A percentile compares a stretch with the other conserved stretches of the same genome.
phyloP scores from a whole-genome alignment of 1,140 invertebrate species.

The Chelonus insularis region DNA sequence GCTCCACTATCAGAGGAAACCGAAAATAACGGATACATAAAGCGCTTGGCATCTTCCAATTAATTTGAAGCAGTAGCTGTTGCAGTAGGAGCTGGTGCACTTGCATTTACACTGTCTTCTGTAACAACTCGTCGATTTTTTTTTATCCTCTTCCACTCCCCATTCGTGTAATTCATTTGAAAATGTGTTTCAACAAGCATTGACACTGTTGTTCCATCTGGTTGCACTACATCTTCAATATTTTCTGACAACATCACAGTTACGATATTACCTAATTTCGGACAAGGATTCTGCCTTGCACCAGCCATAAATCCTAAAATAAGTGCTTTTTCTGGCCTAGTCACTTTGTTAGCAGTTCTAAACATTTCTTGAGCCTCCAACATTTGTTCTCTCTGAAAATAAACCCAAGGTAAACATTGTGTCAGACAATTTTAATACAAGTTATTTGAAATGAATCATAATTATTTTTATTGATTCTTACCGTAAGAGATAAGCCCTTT shows the following conservation, averaged over 20 bases:
- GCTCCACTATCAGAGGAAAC: too few relatives aligned
- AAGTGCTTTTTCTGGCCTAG: conserved; percentile 92
- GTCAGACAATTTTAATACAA: too few relatives aligned
- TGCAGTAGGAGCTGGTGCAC: conserved; percentile 38
- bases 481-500: conserved; percentile 79
- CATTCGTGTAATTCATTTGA: conserved; percentile 95
- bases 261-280: conserved; percentile 88
- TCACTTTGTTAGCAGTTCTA: conserved; percentile 91
- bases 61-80: conserved; percentile 52
- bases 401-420: conserved; percentile 27
- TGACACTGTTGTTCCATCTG: conserved; percentile 72
- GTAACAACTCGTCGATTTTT: conserved; percentile 74
- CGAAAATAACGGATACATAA: neutral
- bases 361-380: conserved; percentile 98
- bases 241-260: conserved; percentile 91
- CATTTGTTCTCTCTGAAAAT: conserved; percentile 88
- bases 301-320: conserved; percentile 99
- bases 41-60: too few relatives aligned
- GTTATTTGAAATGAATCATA: too few relatives aligned
- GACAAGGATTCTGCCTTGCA: conserved; percentile 92
- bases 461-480: conserved; percentile 49
- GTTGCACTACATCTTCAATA: conserved; percentile 77
- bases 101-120: conserved; percentile 46
- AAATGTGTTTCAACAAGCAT: conserved; percentile 91
- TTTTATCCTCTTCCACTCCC: conserved; percentile 90